A percentile compares a stretch with the other conserved stretches of the same genome.
Evolutionary conservation across 30 jellyfish, hydroid and myxozoan species (phyloP).

Genomic region (Hydractinia echinata): DNA sequence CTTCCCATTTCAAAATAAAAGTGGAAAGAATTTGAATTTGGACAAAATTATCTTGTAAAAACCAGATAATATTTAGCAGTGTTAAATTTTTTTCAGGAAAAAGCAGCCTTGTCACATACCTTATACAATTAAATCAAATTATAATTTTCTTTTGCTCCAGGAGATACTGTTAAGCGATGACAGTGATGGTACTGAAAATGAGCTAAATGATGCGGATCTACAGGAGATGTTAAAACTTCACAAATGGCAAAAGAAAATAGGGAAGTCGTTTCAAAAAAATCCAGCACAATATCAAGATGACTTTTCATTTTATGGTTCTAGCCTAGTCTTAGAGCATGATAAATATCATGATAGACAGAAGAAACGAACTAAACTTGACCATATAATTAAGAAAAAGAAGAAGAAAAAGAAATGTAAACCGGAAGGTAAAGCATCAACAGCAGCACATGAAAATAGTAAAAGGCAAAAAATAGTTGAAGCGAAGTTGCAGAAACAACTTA

Average conservation of each 20-base stretch:
- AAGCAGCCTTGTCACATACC: background rate
- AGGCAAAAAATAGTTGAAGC: conserved; percentile 50
- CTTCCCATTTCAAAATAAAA: too few relatives aligned
- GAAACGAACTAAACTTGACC: conserved; percentile 40
- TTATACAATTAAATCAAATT: background rate
- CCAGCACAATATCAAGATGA: conserved; percentile 55
- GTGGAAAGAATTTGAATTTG: too few relatives aligned
- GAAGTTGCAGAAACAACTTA: conserved; percentile 62
- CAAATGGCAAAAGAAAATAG: conserved; percentile 49
- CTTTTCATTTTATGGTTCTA: conserved; percentile 72
- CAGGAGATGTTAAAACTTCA: conserved; percentile 76
- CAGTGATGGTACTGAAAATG: conserved; percentile 37
- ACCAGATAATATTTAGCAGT: too few relatives aligned
- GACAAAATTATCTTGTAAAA: too few relatives aligned
- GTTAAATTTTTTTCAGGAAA: too few relatives aligned
- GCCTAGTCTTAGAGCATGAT: conserved; percentile 78
- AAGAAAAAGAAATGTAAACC: background rate
- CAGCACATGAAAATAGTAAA: background rate
- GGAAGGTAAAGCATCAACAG: background rate
- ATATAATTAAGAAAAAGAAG: conserved; percentile 35
- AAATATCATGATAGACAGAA: conserved; percentile 61
- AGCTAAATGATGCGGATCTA: conserved; percentile 59
- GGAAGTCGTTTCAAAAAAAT: conserved; percentile 37
- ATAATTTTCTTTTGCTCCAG: background rate
- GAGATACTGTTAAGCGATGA: conserved; percentile 17